Conservation (phyloP, 2,797 vertebrate species). For the Pseudocheirus occidentalis region DNA sequence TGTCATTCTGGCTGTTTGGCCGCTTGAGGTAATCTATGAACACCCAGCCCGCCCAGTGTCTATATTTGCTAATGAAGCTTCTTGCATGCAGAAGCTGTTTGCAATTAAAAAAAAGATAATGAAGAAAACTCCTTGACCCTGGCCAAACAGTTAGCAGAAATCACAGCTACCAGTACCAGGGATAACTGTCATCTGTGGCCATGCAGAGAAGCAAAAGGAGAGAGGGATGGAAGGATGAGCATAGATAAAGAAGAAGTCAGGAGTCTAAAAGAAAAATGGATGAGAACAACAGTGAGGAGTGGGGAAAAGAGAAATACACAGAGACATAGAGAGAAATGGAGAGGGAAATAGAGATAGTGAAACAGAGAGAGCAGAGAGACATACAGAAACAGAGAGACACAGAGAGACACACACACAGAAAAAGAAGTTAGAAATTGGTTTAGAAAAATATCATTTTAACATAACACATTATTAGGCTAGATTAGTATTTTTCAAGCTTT, state of each 20-base stretch:
- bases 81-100: conserved; percentile 75
- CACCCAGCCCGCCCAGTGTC: conserved; percentile 75
- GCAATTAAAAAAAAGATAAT: conserved; percentile 80
- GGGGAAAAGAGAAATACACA: not conserved
- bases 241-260: conserved; percentile 27
- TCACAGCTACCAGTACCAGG: conserved; percentile 7
- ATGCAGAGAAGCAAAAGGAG: conserved; percentile 40
- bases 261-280: conserved; percentile 16
- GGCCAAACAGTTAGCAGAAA: conserved; percentile 73
- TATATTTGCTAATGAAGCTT: conserved; percentile 82
- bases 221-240: not conserved
- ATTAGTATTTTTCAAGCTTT: not conserved
- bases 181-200: conserved; percentile 38
- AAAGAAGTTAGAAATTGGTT: not conserved
- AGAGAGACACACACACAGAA: not conserved
- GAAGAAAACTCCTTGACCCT: conserved; percentile 76
- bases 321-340: not conserved
- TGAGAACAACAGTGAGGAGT: not conserved
- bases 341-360: not conserved
- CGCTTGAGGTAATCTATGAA: conserved; percentile 72
- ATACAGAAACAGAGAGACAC: not conserved
- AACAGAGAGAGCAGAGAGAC: not conserved
- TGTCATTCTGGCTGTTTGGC: conserved; percentile 79
- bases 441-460: not conserved
- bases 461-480: not conserved